Conservation (phyloP, 2,888 invertebrate species). For the Ophion ellenae region DNA sequence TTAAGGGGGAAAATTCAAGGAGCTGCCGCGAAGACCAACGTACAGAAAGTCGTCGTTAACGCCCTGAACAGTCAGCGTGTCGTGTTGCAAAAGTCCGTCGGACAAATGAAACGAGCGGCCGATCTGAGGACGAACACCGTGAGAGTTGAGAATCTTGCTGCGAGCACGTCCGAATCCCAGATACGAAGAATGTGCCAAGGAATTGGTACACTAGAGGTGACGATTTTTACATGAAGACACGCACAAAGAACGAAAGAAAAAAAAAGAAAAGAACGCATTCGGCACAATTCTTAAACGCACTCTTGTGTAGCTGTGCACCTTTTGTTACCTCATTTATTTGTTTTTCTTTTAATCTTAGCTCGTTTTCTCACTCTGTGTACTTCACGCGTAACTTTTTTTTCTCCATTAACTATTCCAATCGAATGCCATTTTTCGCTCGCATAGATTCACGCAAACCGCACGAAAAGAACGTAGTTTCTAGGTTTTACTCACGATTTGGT, state of each 20-base stretch:
- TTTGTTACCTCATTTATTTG: conserved; percentile 29
- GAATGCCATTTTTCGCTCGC: not conserved
- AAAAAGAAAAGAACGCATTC: not conserved
- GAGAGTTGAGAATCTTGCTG: conserved; percentile 84
- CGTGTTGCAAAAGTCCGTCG: conserved; percentile 72
- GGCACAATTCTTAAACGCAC: conserved; percentile 5
- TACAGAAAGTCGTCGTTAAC: conserved; percentile 69
- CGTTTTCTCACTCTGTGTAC: conserved; percentile 19
- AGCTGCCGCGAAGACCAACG: conserved; percentile 41
- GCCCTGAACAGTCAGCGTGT: conserved; percentile 74
- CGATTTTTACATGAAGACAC: conserved; percentile 76
- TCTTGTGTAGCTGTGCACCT: conserved; percentile 41
- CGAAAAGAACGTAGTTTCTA: conserved; percentile 7
- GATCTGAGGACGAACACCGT: conserved; percentile 82
- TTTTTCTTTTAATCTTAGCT: conserved; percentile 19
- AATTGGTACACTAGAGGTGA: conserved; percentile 85
- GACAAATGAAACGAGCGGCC: conserved; percentile 64
- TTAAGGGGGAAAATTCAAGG: conserved; percentile 68
- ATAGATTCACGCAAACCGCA: conserved; percentile 12
- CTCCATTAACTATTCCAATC: conserved; percentile 9
- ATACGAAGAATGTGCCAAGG: conserved; percentile 84
- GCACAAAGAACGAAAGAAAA: conserved; percentile 6
- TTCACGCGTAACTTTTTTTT: conserved; percentile 7
- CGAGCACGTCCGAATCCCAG: conserved; percentile 84
- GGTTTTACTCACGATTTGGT: conserved; percentile 8